phyloP scores from a whole-genome alignment of 1,140 invertebrate genomes.

The Dolichoris vasculosae region DNA sequence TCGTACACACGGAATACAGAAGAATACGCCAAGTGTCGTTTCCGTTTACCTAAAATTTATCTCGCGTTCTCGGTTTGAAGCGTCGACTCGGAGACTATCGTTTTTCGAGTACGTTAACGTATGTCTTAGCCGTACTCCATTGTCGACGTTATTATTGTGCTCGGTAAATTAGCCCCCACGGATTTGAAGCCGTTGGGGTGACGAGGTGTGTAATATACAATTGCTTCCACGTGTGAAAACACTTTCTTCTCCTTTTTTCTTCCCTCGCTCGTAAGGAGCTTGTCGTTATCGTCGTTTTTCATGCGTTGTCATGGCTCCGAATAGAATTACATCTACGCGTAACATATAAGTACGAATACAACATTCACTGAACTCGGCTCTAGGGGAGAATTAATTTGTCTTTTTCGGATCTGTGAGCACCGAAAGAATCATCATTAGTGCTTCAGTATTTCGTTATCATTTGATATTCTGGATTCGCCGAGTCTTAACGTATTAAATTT shows the following conservation, averaged over 20 bases:
- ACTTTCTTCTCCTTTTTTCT: conserved; percentile 41
- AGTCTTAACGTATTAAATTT: too few relatives aligned
- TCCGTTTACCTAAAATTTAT: neutral
- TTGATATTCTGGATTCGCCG: too few relatives aligned
- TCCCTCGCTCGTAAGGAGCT: neutral
- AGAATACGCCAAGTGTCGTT: neutral
- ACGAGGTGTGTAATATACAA: conserved; percentile 13
- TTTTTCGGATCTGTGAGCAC: neutral
- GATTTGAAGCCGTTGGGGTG: neutral
- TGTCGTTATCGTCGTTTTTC: conserved; percentile 15
- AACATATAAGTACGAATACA: neutral
- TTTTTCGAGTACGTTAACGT: neutral
- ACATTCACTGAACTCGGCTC: neutral
- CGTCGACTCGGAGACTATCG: neutral
- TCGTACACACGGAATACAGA: too few relatives aligned
- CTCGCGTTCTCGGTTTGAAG: neutral
- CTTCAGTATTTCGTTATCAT: neutral
- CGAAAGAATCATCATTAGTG: too few relatives aligned
- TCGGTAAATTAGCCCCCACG: conserved; percentile 54
- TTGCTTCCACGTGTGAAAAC: conserved; percentile 19
- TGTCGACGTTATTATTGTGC: conserved; percentile 45
- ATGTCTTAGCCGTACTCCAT: conserved; percentile 22
- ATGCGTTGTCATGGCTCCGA: neutral
- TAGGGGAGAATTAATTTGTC: neutral
- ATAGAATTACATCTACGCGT: neutral